Conservation (phyloP, 2,113 vertebrate species). For the Etheostoma spectabile region DNA sequence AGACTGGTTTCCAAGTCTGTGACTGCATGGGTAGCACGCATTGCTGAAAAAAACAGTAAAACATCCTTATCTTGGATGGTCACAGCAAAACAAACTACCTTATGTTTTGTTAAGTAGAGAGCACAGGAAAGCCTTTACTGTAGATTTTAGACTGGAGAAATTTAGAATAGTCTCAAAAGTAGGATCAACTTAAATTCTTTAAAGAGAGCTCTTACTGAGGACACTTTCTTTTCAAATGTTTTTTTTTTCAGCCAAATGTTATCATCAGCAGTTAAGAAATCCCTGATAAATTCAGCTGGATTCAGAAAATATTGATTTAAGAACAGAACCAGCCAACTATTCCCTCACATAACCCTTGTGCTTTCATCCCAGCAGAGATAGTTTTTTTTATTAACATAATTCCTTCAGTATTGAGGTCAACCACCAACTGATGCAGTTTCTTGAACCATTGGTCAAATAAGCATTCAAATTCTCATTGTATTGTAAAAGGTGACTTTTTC, state of each 20-base stretch:
- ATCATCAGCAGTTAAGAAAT: neutral
- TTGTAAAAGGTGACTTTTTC: slow-evolving; percentile 67
- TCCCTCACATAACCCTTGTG: neutral
- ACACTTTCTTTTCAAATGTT: neutral
- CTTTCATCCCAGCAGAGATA: neutral
- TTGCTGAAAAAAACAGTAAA: neutral
- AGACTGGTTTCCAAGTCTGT: slow-evolving; percentile 3
- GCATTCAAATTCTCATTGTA: slow-evolving; percentile 61
- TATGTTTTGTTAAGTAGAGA: neutral
- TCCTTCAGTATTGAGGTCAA: neutral
- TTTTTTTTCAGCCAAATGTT: neutral
- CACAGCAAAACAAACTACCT: neutral
- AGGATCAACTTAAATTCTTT: neutral
- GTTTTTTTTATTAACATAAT: neutral
- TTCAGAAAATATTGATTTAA: neutral
- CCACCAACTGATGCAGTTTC: slow-evolving; percentile 24
- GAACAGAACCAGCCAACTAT: neutral
- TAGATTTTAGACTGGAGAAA: neutral
- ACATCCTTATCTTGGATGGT: neutral
- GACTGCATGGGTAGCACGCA: neutral
- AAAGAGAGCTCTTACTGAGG: neutral
- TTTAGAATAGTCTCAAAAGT: neutral
- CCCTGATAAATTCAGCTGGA: neutral
- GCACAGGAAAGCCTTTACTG: neutral
- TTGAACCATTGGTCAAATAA: slow-evolving; percentile 73